These are phyloP conservation scores for Nycticorax nycticorax DNA, from an alignment of 2,113 vertebrate species.

Conservation along the genomic window DNA sequence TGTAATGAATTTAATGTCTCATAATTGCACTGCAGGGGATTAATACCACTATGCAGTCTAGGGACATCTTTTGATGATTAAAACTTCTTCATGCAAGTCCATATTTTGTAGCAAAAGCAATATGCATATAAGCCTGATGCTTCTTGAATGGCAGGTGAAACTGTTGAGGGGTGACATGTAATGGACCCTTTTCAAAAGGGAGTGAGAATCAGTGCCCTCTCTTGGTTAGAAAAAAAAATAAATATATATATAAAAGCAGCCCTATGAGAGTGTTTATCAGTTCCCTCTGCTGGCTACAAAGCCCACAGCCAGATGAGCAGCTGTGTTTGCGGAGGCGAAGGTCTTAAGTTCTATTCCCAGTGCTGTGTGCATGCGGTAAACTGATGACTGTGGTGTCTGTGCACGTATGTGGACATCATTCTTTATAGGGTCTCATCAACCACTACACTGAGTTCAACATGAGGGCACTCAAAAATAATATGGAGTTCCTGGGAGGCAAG, in stretches of 20 bases:
- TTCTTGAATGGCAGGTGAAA: not conserved
- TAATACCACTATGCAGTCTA: conserved; percentile 25
- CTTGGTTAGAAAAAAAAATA: not conserved
- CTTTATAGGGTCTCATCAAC: conserved; percentile 17
- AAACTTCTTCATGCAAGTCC: not conserved
- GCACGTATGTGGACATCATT: not conserved
- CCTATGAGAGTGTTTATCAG: conserved; percentile 30
- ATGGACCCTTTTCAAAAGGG: not conserved
- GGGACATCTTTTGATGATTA: conserved; percentile 42
- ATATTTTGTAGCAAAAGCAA: not conserved
- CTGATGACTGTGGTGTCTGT: conserved; percentile 60
- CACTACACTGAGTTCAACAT: not conserved
- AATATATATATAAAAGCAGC: not conserved
- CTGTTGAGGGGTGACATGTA: not conserved
- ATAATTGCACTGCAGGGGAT: conserved; percentile 43
- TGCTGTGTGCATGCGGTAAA: not conserved
- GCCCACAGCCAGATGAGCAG: conserved; percentile 61
- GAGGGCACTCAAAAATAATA: conserved; percentile 43
- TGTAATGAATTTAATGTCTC: conserved; percentile 52
- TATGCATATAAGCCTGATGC: not conserved
- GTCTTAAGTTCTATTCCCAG: conserved; percentile 40
- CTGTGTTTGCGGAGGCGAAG: conserved; percentile 61
- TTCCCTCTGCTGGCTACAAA: conserved; percentile 63
- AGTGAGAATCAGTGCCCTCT: conserved; percentile 26
- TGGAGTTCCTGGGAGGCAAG: not conserved